Conservation (phyloP, 2,797 vertebrate genomes). For the Sphaeramia orbicularis region DNA sequence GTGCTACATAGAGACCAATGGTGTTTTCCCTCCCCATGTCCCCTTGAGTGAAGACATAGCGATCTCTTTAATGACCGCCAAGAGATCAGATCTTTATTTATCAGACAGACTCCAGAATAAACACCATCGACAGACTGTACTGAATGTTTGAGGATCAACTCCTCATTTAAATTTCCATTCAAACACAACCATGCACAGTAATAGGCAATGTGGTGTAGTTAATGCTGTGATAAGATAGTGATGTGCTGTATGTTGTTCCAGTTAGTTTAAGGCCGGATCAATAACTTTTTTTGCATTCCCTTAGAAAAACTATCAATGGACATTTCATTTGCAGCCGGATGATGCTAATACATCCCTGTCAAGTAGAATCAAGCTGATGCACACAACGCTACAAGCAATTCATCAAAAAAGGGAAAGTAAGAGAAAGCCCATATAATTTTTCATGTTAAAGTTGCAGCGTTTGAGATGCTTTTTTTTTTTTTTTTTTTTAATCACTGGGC, state of each 20-base stretch:
- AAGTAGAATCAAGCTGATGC: not conserved
- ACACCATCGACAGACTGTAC: conserved; percentile 21
- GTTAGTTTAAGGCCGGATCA: not conserved
- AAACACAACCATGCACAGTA: conserved; percentile 20
- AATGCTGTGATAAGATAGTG: not conserved
- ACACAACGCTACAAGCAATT: not conserved
- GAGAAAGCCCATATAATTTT: conserved; percentile 11
- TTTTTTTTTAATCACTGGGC: no score
- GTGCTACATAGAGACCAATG: conserved; percentile 52
- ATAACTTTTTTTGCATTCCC: no score
- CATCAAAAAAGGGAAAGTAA: not conserved
- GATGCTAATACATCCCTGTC: conserved; percentile 7
- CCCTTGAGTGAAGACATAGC: conserved; percentile 26
- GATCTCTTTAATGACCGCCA: conserved; percentile 55
- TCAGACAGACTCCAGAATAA: conserved; percentile 50
- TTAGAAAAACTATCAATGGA: not conserved
- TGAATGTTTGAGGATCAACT: conserved; percentile 42
- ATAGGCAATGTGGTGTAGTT: not conserved
- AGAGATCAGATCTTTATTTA: conserved; percentile 64
- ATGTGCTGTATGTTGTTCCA: not conserved
- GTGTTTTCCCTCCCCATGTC: conserved; percentile 49
- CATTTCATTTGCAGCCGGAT: not conserved
- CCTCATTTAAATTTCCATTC: conserved; percentile 30
- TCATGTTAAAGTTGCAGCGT: conserved; percentile 1
- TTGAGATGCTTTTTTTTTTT: no score